Percentiles rank a stretch among this genome's conserved stretches.
These are phyloP conservation scores for Pogonomyrmex barbatus DNA, from an alignment of 1,140 invertebrate species.

Conservation along the genomic window DNA sequence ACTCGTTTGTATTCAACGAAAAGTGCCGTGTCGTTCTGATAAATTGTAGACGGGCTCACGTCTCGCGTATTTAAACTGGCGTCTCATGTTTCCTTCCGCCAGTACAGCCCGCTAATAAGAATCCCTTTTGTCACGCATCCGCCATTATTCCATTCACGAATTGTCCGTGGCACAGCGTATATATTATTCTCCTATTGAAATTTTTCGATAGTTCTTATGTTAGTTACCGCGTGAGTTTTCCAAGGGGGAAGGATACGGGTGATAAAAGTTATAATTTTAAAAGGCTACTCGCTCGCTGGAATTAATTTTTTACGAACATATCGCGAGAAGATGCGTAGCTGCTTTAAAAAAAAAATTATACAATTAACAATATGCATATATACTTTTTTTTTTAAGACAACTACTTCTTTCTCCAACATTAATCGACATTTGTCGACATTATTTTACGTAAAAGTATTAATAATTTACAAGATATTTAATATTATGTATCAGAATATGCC, in stretches of 20 bases:
- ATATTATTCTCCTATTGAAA: constrained; percentile 50
- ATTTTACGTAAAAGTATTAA: no score
- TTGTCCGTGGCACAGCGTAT: constrained; percentile 6
- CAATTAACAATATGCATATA: no score
- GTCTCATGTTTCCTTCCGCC: constrained; percentile 64
- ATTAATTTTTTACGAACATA: neutral
- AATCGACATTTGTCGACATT: no score
- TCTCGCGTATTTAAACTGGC: constrained; percentile 62
- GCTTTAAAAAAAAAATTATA: no score
- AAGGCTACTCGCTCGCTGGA: neutral
- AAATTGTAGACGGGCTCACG: constrained; percentile 67
- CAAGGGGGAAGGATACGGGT: no score
- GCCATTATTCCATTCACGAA: constrained; percentile 66
- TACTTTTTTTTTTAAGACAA: no score
- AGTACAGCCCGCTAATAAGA: constrained; percentile 50
- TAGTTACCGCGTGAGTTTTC: neutral
- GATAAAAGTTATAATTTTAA: neutral
- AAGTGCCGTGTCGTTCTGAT: constrained; percentile 67
- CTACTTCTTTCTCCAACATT: no score
- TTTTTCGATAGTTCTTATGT: constrained; percentile 9
- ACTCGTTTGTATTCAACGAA: constrained; percentile 68
- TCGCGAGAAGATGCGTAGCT: neutral
- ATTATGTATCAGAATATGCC: no score
- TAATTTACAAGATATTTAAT: no score
- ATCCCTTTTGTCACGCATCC: constrained; percentile 63